These are phyloP conservation scores for Strix uralensis DNA, from an alignment of 2,113 vertebrate genomes.

Conservation along the genomic window DNA sequence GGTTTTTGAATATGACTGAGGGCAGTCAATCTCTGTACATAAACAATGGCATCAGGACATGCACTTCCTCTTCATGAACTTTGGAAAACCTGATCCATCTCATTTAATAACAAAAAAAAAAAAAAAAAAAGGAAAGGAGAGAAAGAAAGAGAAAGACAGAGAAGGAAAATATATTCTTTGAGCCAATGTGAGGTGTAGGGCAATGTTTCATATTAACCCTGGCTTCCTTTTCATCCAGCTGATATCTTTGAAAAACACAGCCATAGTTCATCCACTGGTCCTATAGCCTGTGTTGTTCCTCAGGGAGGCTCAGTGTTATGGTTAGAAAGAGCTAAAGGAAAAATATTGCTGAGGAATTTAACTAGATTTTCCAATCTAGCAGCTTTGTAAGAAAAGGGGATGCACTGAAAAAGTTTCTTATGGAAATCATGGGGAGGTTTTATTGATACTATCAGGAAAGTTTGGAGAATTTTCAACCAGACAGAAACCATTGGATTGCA, in stretches of 20 bases:
- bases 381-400: background rate
- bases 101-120: background rate
- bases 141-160: background rate
- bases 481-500: background rate
- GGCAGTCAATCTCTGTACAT: background rate
- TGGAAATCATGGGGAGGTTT: rapidly evolving
- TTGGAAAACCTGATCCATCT: background rate
- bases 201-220: slow-evolving; percentile 39
- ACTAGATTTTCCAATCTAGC: background rate
- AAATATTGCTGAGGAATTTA: background rate
- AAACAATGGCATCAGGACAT: background rate
- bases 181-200: background rate
- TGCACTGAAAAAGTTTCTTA: background rate
- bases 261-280: background rate
- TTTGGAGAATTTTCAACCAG: background rate
- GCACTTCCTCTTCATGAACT: background rate
- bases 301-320: background rate
- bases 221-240: slow-evolving; percentile 6
- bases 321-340: background rate
- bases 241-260: slow-evolving; percentile 35
- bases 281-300: background rate
- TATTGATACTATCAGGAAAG: background rate
- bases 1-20: background rate
- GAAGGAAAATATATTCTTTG: background rate
- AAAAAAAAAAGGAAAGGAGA: background rate